These are phyloP conservation scores for Trichechus manatus DNA, from an alignment of 2,113 vertebrate genomes.

Conservation along the genomic window DNA sequence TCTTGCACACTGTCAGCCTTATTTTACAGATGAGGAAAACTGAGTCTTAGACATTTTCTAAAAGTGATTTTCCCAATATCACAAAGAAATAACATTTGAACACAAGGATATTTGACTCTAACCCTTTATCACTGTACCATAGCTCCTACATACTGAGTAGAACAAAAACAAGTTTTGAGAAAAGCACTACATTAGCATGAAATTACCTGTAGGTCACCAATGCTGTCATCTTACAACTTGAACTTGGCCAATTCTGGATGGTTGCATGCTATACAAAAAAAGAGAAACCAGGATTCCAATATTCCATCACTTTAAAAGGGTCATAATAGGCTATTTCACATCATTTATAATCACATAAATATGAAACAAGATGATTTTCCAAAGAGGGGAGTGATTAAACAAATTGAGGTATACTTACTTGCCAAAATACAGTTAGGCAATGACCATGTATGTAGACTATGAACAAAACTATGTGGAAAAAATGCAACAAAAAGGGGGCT, in stretches of 20 bases:
- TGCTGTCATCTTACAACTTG: constrained; percentile 94
- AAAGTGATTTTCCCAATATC: constrained; percentile 14
- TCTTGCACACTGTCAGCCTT: background rate
- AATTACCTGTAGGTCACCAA: constrained; percentile 91
- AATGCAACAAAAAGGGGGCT: background rate
- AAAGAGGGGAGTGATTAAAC: background rate
- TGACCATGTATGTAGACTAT: background rate
- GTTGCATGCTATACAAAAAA: constrained; percentile 88
- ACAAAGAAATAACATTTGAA: constrained; percentile 43
- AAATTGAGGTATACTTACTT: constrained; percentile 31
- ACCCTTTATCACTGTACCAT: background rate
- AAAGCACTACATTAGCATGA: background rate
- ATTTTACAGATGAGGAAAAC: constrained; percentile 37
- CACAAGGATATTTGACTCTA: background rate
- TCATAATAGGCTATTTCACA: background rate
- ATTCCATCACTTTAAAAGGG: background rate
- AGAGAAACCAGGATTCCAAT: background rate
- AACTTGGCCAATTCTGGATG: constrained; percentile 93
- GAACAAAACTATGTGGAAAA: background rate
- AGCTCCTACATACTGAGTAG: background rate
- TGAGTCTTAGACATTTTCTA: constrained; percentile 6
- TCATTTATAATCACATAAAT: background rate
- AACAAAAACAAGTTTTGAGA: background rate
- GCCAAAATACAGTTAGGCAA: constrained; percentile 22
- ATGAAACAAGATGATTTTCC: constrained; percentile 26